A percentile compares a stretch with the other conserved stretches of the same genome.
Evolutionary conservation across 1,140 invertebrate species (phyloP).

Genomic region (Leptinotarsa texana): DNA sequence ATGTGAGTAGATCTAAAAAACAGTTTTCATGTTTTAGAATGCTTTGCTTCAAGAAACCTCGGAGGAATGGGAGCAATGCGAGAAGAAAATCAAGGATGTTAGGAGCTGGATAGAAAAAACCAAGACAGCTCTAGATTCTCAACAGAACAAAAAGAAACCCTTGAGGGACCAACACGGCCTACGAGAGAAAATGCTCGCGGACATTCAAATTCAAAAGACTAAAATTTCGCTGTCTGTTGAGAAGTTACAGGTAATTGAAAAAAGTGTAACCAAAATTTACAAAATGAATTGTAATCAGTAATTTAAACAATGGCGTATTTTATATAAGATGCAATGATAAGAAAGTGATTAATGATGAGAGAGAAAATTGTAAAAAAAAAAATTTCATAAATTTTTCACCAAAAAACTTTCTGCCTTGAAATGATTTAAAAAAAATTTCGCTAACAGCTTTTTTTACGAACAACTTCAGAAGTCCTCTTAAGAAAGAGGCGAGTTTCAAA

Average conservation of each 20-base stretch:
- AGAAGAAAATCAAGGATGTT: slow-evolving; percentile 90
- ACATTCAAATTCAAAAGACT: slow-evolving; percentile 86
- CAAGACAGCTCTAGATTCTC: slow-evolving; percentile 74
- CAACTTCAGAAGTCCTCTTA: too few relatives aligned
- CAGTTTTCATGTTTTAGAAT: slow-evolving; percentile 61
- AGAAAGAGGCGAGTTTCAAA: too few relatives aligned
- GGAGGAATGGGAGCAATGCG: slow-evolving; percentile 95
- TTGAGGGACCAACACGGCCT: slow-evolving; percentile 81
- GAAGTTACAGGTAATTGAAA: slow-evolving; percentile 74
- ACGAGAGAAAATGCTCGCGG: slow-evolving; percentile 84
- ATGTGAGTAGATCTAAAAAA: too few relatives aligned
- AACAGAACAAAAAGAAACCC: slow-evolving; percentile 82
- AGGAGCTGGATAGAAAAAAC: slow-evolving; percentile 87
- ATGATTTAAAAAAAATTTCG: too few relatives aligned
- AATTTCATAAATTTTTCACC: too few relatives aligned
- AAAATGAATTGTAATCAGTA: background rate
- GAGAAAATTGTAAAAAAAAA: too few relatives aligned
- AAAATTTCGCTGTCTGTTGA: slow-evolving; percentile 91
- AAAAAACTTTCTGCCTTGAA: too few relatives aligned
- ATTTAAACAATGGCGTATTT: slow-evolving; percentile 11
- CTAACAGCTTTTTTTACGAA: too few relatives aligned
- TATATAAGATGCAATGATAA: too few relatives aligned
- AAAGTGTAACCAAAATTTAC: slow-evolving; percentile 37
- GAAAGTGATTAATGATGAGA: too few relatives aligned
- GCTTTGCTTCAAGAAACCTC: slow-evolving; percentile 86